A percentile compares a stretch with the other conserved stretches of the same genome.
These are phyloP conservation scores for Orthosia gracilis DNA, from an alignment of 2,888 invertebrate genomes.

Conservation along the genomic window DNA sequence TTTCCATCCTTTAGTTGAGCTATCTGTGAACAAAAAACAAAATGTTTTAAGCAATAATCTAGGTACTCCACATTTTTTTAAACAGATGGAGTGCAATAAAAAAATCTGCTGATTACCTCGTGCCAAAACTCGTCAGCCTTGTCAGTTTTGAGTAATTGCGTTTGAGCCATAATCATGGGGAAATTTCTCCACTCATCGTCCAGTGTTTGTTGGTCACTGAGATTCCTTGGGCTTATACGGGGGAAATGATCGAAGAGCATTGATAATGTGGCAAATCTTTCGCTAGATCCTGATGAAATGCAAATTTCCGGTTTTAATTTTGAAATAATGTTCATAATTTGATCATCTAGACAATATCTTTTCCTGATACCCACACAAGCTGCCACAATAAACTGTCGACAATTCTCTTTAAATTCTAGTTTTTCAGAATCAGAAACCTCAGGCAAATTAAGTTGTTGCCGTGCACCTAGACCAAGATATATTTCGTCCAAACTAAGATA, in stretches of 20 bases:
- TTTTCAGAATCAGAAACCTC: not conserved
- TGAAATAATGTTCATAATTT: too few species aligned
- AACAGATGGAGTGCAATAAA: too few species aligned
- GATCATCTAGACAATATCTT: too few species aligned
- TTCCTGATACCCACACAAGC: not conserved
- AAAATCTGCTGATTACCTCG: too few species aligned
- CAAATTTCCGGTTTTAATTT: not conserved
- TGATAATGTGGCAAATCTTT: not conserved
- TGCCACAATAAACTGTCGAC: not conserved
- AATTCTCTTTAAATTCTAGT: not conserved
- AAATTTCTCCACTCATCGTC: not conserved
- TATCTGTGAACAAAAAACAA: too few species aligned
- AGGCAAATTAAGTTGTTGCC: constrained; percentile 1
- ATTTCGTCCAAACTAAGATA: not conserved
- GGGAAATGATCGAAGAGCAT: not conserved
- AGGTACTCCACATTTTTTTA: too few species aligned
- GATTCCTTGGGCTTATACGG: not conserved
- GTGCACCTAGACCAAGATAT: not conserved
- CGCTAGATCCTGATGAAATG: not conserved
- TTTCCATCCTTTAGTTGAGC: too few species aligned
- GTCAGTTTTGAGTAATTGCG: too few species aligned
- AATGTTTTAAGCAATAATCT: too few species aligned
- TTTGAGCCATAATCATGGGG: too few species aligned
- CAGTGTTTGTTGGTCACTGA: not conserved
- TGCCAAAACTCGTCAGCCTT: too few species aligned